A percentile compares a stretch with the other conserved stretches of the same genome.
These are phyloP conservation scores for Sylvicapra grimmia DNA, from an alignment of 2,113 vertebrate genomes.

Conservation along the genomic window DNA sequence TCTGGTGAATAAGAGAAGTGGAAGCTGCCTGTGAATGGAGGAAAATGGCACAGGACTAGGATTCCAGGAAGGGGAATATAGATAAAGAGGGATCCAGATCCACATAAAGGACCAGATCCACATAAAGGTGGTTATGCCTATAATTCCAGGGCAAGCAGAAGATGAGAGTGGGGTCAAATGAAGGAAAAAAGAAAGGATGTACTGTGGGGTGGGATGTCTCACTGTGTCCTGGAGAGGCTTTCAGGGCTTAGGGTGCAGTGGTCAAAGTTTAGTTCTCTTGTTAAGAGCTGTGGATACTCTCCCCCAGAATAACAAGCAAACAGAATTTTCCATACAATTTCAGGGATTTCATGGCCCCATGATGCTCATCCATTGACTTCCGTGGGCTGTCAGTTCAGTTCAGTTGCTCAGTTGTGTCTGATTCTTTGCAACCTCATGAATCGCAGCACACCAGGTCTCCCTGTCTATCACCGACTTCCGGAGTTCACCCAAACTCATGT, in stretches of 20 bases:
- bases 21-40: neutral
- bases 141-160: neutral
- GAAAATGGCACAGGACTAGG: neutral
- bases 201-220: neutral
- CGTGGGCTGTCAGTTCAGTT: neutral
- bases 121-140: neutral
- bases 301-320: neutral
- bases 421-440: too few relatives aligned
- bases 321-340: neutral
- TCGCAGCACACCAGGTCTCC: too few relatives aligned
- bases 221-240: neutral
- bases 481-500: too few relatives aligned
- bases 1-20: neutral
- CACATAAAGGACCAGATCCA: neutral
- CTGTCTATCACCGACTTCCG: too few relatives aligned
- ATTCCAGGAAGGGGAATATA: neutral
- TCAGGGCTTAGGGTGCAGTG: neutral
- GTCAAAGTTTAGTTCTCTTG: neutral
- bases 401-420: too few relatives aligned
- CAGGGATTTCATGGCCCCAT: neutral
- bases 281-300: neutral
- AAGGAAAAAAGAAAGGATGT: neutral
- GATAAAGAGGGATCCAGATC: neutral
- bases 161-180: neutral
- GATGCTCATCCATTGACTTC: neutral